Evolutionary conservation across 2,113 vertebrate species (phyloP).

Genomic region (Eurypyga helias): DNA sequence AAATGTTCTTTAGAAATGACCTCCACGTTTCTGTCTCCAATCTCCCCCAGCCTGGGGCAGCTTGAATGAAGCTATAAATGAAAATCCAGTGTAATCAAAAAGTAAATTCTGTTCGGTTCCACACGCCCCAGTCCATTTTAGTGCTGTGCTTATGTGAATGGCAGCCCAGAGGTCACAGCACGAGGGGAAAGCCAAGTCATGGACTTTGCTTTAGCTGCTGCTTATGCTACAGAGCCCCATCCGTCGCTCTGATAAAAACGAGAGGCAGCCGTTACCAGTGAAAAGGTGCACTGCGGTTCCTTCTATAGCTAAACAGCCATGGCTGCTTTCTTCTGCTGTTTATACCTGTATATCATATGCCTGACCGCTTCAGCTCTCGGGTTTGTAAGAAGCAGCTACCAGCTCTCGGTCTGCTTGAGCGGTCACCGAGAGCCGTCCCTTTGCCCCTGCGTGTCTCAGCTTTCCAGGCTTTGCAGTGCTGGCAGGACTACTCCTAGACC

Average conservation of each 20-base stretch:
- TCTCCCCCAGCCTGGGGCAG: neutral
- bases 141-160: neutral
- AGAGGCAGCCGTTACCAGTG: neutral
- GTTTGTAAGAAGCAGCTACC: neutral
- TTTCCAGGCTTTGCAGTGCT: fast-evolving
- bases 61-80: neutral
- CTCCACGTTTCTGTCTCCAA: neutral
- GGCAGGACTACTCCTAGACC: neutral
- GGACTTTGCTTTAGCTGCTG: neutral
- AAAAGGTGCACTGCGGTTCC: neutral
- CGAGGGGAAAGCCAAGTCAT: neutral
- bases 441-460: neutral
- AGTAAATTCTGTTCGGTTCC: neutral
- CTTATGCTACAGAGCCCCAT: neutral
- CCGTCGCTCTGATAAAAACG: neutral
- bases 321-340: neutral
- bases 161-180: neutral
- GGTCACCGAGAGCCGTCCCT: neutral
- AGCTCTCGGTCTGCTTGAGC: too few relatives aligned
- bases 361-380: neutral
- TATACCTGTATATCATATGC: fast-evolving
- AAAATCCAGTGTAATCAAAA: neutral
- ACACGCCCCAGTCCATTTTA: neutral
- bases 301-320: neutral
- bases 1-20: neutral